Conservation (phyloP, 2,113 vertebrate species). For the Isurus oxyrinchus region DNA sequence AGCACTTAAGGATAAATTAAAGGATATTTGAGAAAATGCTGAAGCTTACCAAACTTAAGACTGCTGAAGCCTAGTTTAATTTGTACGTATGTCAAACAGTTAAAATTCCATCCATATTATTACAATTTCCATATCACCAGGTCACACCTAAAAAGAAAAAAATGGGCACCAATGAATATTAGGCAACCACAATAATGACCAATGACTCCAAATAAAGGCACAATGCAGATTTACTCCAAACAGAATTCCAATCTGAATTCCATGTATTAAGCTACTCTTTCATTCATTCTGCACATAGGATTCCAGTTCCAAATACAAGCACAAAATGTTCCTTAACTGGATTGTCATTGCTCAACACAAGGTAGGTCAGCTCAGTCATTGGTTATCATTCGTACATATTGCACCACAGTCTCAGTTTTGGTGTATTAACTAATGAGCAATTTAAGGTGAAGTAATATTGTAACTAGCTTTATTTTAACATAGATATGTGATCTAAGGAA, state of each 20-base stretch:
- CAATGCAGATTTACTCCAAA: background rate
- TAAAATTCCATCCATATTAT: slow-evolving; percentile 16
- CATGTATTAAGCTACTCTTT: background rate
- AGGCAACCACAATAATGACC: background rate
- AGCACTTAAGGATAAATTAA: background rate
- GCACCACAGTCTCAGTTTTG: background rate
- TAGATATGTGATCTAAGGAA: too few relatives aligned
- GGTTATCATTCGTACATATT: background rate
- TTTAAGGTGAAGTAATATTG: background rate
- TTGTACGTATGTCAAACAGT: background rate
- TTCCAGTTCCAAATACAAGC: background rate
- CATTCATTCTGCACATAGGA: background rate
- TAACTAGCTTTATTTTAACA: background rate
- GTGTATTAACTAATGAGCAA: background rate
- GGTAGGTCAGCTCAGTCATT: background rate
- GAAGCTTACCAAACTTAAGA: slow-evolving; percentile 1
- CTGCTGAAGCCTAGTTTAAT: background rate
- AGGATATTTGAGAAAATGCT: background rate
- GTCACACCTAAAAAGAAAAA: background rate
- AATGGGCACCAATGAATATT: background rate
- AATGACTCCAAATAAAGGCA: background rate
- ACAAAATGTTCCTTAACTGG: background rate
- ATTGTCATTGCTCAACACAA: background rate
- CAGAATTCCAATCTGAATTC: background rate
- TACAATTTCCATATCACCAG: background rate